A percentile compares a stretch with the other conserved stretches of the same genome.
Conservation (phyloP, 2,113 vertebrate species). For the Lepidothrix coronata region DNA sequence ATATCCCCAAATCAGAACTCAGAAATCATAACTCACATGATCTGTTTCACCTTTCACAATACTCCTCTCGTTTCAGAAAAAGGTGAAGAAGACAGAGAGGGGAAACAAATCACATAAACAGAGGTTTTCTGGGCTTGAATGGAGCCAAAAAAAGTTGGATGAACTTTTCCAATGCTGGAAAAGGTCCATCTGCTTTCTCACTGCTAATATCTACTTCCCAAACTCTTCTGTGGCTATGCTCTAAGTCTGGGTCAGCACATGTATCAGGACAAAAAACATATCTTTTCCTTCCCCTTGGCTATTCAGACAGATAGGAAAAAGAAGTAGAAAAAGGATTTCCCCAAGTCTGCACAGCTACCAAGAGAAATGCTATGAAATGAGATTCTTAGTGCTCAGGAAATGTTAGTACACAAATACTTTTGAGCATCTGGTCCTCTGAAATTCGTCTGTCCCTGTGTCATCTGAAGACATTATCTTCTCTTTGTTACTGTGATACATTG, state of each 20-base stretch:
- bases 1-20: neutral
- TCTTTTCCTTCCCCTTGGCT: neutral
- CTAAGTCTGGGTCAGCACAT: neutral
- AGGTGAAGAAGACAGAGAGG: neutral
- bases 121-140: neutral
- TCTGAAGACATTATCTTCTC: neutral
- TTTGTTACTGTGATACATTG: neutral
- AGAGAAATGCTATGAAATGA: neutral
- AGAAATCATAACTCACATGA: neutral
- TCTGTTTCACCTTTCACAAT: neutral
- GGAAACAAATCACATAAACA: neutral
- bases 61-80: neutral
- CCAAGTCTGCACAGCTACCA: neutral
- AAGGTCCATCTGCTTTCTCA: neutral
- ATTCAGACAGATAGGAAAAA: neutral
- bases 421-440: neutral
- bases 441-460: neutral
- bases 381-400: neutral
- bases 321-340: neutral
- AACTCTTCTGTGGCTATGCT: neutral
- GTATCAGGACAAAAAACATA: neutral
- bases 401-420: neutral
- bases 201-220: neutral
- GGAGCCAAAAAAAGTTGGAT: slow-evolving; percentile 26
- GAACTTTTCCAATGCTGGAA: slow-evolving; percentile 10